Conservation (phyloP, 2,888 invertebrate species). For the Mesorhabditis sp. region DNA sequence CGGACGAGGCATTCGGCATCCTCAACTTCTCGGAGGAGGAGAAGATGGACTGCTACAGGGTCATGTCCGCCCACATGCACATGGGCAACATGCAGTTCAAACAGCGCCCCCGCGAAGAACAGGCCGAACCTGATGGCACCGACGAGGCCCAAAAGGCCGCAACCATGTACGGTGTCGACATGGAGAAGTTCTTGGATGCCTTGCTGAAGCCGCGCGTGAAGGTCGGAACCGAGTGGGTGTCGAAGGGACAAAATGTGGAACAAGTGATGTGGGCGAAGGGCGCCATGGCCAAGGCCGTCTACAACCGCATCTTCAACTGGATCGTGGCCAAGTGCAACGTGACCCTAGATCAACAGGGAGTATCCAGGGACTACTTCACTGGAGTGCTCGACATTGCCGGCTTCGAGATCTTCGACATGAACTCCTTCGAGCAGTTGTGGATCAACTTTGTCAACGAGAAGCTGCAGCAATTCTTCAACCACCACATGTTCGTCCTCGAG, state of each 20-base stretch:
- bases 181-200: conserved; percentile 57
- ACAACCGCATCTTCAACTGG: conserved; percentile 61
- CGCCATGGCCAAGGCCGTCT: conserved; percentile 61
- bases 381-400: conserved; percentile 97
- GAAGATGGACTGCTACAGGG: conserved; percentile 92
- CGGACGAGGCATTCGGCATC: conserved; percentile 81
- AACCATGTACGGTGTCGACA: conserved; percentile 36
- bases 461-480: conserved; percentile 74
- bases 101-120: conserved; percentile 99
- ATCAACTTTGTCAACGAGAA: conserved; percentile 79
- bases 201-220: conserved; percentile 62
- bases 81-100: conserved; percentile 99
- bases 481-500: conserved; percentile 88
- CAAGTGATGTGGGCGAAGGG: conserved; percentile 57
- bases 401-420: conserved; percentile 97
- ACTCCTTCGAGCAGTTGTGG: conserved; percentile 94
- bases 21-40: conserved; percentile 93
- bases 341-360: conserved; percentile 65
- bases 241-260: conserved; percentile 62
- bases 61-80: conserved; percentile 96
- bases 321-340: conserved; percentile 61
- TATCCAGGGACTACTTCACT: conserved; percentile 97
- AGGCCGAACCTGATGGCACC: conserved; percentile 72
- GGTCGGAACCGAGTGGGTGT: conserved; percentile 61
- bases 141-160: conserved; percentile 36